Evolutionary conservation across 2,888 invertebrate species (phyloP), one percentile per base, ranked within the genome.

Genomic region (Platycnemis pennipes): DNA sequence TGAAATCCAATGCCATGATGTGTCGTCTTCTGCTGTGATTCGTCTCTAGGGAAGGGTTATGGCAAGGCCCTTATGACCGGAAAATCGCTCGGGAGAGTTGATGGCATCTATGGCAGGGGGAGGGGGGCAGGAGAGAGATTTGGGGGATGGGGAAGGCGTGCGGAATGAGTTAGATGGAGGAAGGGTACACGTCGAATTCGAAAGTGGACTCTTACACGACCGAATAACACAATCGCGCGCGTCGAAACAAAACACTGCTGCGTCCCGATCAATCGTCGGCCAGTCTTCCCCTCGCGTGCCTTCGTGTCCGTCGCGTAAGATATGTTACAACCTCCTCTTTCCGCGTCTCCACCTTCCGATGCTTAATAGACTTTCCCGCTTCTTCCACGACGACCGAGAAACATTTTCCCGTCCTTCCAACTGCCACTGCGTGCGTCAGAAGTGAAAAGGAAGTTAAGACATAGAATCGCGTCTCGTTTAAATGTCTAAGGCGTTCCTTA

Each of bases 221-320:
- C 31, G 77, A 77, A 8, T 37, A 22, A n/a, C 26, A 63, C 63
- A 63, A 22, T 63, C 77, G 77, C 4, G 37, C 77, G 77, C 31
- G 77, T 37, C 77, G 77, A 77, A 77, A 37, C 77, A 77, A 77
- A 77, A 77, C 77, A 77, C 77, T 22, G 77, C 77, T 77, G 7
- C 11, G 37, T 0, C 77, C 13, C 77, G 77, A 0, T 31, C 31
- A 77, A 31, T 77, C 69, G 69, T 77, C 63, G 63, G 26, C 7
- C 26, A 2, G 63, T 8, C 63, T 37, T 77, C 22, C 26, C 37
- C 77, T 37, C 77, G 77, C 77, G 77, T 77, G 8, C 77, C 77
- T 77, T 37, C 31, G 31, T 37, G 77, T 77, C 77, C 77, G 77
- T 37, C 77, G 37, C 77, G 77, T 77, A 77, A 77, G 37, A 77